Evolutionary conservation across 2,113 vertebrate species (phyloP), one percentile per base, ranked within the genome.

Genomic region (Bagarius yarrelli): DNA sequence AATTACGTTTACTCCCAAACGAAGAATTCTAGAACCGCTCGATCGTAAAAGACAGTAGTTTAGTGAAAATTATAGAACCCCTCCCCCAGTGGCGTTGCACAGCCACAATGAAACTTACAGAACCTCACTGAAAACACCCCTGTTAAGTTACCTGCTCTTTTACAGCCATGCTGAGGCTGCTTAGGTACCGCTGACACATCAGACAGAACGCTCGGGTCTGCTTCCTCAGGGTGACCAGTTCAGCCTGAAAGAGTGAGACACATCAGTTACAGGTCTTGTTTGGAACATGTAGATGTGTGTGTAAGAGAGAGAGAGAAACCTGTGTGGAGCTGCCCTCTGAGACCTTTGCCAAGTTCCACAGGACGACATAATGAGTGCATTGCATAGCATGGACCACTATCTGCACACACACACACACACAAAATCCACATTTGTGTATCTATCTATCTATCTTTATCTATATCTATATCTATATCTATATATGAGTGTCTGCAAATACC

Each of bases 111-210:
- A 47, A 47, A 47, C 44, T 1, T 47, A 47, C 44, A 47, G 44
- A 47, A 47, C 67, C 40, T 15, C 0, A 67, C 8, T 36, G 4
- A 5, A 3, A 27, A 70, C 40, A 70, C 23, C 23, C 40, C 6
- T 3, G 4, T 21, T 78, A 40, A 75, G 4, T 79, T 44, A 99
- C 98, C 97, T 99, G 98, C 88, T 99, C 98, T 91, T 99, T 99
- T 87, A 99, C 97, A 83, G 96, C 94, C 87, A 95, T 98, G 93
- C 97, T 98, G 91, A 99, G 95, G 64, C 98, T 98, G 88, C 96
- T 97, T 90, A 99, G 93, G 92, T 99, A 99, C 92, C 97, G 96
- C 89, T 99, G 98, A 89, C 97, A 99, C 90, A 99, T 98, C 92
- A 99, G 94, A 91, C 95, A 99, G 90, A 99, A 99, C 57, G 97